Conservation (phyloP, 2,113 vertebrate species). For the Anhinga anhinga region DNA sequence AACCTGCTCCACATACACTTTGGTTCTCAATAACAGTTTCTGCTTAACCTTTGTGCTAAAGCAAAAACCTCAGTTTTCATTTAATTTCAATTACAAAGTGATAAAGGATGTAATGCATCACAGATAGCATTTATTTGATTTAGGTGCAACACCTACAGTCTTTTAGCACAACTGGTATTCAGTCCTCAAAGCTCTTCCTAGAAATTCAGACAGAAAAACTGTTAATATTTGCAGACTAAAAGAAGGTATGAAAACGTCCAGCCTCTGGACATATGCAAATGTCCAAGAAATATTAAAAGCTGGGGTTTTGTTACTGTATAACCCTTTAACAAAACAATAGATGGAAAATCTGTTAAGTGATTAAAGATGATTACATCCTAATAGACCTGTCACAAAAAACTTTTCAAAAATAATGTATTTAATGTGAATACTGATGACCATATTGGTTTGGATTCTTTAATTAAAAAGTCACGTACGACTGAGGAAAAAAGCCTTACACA, state of each 20-base stretch:
- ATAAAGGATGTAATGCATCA: not conserved
- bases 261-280: not conserved
- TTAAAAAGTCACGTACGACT: not conserved
- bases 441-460: not conserved
- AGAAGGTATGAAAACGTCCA: not conserved
- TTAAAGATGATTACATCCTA: not conserved
- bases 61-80: not conserved
- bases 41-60: not conserved
- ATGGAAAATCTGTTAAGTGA: not conserved
- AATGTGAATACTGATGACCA: not conserved
- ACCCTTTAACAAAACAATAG: not conserved
- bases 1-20: not conserved
- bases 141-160: not conserved
- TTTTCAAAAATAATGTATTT: not conserved
- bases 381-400: not conserved
- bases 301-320: not conserved
- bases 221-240: not conserved
- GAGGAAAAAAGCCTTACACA: not conserved
- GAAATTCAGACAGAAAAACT: not conserved
- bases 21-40: not conserved
- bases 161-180: not conserved
- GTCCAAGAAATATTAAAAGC: not conserved
- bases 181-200: not conserved
- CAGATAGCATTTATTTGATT: not conserved
- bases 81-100: not conserved